These are phyloP conservation scores for Trypoxylus dichotomus DNA, from an alignment of 1,140 invertebrate genomes.

Conservation along the genomic window DNA sequence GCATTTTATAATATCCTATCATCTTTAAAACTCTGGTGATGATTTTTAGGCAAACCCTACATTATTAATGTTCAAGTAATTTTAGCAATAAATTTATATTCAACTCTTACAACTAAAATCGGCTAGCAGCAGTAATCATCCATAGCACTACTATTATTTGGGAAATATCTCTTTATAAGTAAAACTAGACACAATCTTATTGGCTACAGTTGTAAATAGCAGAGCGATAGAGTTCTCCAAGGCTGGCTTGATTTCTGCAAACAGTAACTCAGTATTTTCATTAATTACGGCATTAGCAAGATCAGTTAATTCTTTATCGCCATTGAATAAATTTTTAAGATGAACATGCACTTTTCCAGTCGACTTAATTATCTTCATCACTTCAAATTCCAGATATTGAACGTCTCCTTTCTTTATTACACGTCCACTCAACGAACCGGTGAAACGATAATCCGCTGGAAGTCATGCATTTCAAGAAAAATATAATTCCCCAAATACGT, in stretches of 20 bases:
- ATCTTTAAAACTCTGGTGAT: no score
- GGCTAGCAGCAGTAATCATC: no score
- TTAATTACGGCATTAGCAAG: conserved; percentile 55
- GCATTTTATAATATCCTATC: no score
- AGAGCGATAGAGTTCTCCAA: conserved; percentile 63
- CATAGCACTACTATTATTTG: conserved; percentile 40
- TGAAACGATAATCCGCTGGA: conserved; percentile 60
- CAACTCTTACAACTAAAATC: no score
- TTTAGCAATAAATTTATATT: no score
- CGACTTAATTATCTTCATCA: conserved; percentile 58
- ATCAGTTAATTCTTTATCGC: conserved; percentile 58
- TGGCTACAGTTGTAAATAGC: conserved; percentile 67
- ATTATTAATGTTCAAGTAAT: no score
- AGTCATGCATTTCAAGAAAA: conserved; percentile 34
- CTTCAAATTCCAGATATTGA: conserved; percentile 61
- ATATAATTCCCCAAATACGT: neutral
- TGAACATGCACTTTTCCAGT: conserved; percentile 58
- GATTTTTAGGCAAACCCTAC: no score
- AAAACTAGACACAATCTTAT: conserved; percentile 68
- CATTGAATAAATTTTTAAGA: conserved; percentile 65
- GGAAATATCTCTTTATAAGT: conserved; percentile 70
- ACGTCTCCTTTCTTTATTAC: conserved; percentile 56
- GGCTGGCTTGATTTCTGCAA: conserved; percentile 66
- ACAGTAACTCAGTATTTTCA: conserved; percentile 63
- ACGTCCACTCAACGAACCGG: conserved; percentile 59